Evolutionary conservation across 2,888 invertebrate genomes (phyloP), one percentile per base, ranked within the genome.

Genomic region (Plebejus melissa): DNA sequence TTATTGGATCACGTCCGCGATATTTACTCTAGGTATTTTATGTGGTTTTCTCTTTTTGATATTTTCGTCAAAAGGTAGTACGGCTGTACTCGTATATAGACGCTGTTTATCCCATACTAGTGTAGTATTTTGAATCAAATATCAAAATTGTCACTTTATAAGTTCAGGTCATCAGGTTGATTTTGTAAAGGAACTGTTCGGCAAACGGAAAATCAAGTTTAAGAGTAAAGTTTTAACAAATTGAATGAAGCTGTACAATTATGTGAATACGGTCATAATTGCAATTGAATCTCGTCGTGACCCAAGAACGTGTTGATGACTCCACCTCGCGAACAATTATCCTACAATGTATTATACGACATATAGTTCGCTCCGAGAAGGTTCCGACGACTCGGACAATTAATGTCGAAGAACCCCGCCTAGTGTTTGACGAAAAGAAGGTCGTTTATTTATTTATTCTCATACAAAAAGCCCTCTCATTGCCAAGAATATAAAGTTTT

Each of bases 1-100:
- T 87, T 85, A 86, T 88, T 84, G 85, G 82, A 84, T 83, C 84
- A 83, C 82, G 81, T 82, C 82, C 84, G 80, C 82, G 84, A 85
- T 86, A 86, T 88, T 86, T 82, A 87, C 86, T 86, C 81, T 78
- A 82, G 32, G 32, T 82, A 84, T 75, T 75, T 22, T 54, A 54
- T 54, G 65, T 16, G 46, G 54, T 28, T 72, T 16, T 32, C 11
- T 28, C 32, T 72, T 54, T 72, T 50, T 72, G 28, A 32, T 32
- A 32, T 50, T 46, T 50, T 72, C 22, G 13, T 2, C 13, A 65
- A 32, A 60, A 65, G 22, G 28, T 32, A 11, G 7, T 41, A 1
- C 7, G 41, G 41, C 7, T 7, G 7, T 41, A 41, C 41, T 9
- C 41, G 41, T 41, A 9, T 46, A 11, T 2, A 7, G 7, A 9